phyloP scores from a whole-genome alignment of 2,113 vertebrate genomes.

The Scolopax mira region DNA sequence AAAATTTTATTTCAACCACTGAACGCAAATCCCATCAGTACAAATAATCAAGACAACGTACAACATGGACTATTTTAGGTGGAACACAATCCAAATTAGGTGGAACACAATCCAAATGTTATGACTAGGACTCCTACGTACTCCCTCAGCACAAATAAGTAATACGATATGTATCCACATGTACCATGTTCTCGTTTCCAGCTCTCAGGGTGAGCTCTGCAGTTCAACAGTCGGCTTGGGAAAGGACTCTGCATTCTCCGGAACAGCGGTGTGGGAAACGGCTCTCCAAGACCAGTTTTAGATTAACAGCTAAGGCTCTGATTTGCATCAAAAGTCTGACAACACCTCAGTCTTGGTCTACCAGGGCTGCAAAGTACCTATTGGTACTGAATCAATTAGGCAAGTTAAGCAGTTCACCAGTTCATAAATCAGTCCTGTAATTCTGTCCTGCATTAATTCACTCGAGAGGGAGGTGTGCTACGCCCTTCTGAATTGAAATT shows the following conservation, averaged over 20 bases:
- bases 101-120: background rate
- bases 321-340: background rate
- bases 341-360: background rate
- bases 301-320: background rate
- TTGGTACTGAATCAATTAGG: background rate
- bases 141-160: background rate
- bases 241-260: background rate
- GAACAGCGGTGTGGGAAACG: background rate
- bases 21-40: background rate
- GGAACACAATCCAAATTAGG: background rate
- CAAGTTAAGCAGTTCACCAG: background rate
- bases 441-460: background rate
- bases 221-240: background rate
- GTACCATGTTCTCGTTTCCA: background rate
- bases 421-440: background rate
- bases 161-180: accelerated
- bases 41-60: background rate
- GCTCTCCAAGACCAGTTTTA: background rate
- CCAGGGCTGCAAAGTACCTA: background rate
- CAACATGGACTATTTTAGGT: background rate
- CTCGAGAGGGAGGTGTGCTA: background rate
- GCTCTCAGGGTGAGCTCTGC: background rate
- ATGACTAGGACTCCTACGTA: background rate
- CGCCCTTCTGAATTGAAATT: background rate
- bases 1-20: background rate